A percentile compares a stretch with the other conserved stretches of the same genome.
phyloP scores from a whole-genome alignment of 1,140 invertebrate genomes.

The Pseudomyrmex gracilis region DNA sequence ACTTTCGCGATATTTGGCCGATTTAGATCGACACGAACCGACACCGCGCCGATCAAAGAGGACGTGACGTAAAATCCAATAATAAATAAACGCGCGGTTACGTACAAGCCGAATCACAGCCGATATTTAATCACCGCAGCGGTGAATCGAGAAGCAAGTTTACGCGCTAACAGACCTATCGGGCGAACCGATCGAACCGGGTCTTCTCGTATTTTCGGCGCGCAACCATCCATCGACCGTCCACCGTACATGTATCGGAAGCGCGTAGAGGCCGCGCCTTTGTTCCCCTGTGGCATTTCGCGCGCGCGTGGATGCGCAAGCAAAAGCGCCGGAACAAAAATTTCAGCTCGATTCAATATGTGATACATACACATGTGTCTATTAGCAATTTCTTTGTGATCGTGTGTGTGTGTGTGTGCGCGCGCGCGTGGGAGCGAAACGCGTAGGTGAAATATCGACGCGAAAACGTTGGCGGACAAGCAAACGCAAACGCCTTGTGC shows the following conservation, averaged over 20 bases:
- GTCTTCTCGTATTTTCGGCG: constrained; percentile 30
- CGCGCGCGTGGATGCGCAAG: background rate
- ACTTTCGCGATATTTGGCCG: background rate
- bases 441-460: constrained; percentile 41
- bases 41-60: background rate
- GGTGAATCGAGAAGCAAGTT: constrained; percentile 52
- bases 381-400: constrained; percentile 40
- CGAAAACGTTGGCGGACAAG: constrained; percentile 2
- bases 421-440: background rate
- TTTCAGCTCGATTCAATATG: constrained; percentile 13
- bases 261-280: background rate
- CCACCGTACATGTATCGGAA: background rate
- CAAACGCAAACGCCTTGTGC: constrained; percentile 4
- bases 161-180: constrained; percentile 53
- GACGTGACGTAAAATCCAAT: constrained; percentile 24
- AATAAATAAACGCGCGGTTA: constrained; percentile 5
- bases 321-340: constrained; percentile 24
- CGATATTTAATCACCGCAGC: constrained; percentile 42
- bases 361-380: background rate
- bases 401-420: background rate
- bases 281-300: constrained; percentile 23
- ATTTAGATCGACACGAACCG: constrained; percentile 16
- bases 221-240: constrained; percentile 2
- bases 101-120: constrained; percentile 2
- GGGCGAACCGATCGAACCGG: constrained; percentile 33